Evolutionary conservation across 37 sponge, comb jelly and placozoan species (phyloP).

Genomic region (Ianthella basta): DNA sequence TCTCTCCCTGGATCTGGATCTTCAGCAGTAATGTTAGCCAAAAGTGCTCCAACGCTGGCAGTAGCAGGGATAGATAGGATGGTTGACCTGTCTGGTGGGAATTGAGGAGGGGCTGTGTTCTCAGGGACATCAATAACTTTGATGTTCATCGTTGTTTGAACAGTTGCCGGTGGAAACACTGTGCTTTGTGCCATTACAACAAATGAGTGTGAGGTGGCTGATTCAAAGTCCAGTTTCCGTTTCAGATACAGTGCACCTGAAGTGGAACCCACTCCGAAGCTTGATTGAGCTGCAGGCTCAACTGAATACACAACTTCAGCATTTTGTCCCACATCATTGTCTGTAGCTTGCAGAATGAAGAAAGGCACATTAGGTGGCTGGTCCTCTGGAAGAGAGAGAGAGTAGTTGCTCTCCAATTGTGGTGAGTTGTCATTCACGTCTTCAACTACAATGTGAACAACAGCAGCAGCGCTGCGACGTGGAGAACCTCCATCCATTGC

Average conservation of each 20-base stretch:
- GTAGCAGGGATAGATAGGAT: conserved; percentile 9
- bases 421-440: conserved; percentile 38
- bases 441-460: conserved; percentile 40
- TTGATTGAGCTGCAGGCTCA: not conserved
- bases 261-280: not conserved
- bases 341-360: conserved; percentile 57
- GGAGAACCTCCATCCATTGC: conserved; percentile 46
- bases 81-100: conserved; percentile 4
- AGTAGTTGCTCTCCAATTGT: conserved; percentile 11
- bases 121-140: conserved; percentile 43
- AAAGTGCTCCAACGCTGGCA: conserved; percentile 23
- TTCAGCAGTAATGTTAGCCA: conserved; percentile 38
- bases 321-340: conserved; percentile 26
- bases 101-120: conserved; percentile 59
- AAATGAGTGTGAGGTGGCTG: not conserved
- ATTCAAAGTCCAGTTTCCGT: conserved; percentile 36
- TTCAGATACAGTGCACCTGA: conserved; percentile 57
- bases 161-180: not conserved
- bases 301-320: conserved; percentile 35
- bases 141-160: conserved; percentile 19
- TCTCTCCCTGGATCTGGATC: conserved; percentile 45
- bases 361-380: conserved; percentile 47
- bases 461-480: conserved; percentile 20
- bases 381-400: conserved; percentile 33
- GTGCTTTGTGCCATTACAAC: conserved; percentile 17